Conservation (phyloP, 2,113 vertebrate species). For the Glareola pratincola region DNA sequence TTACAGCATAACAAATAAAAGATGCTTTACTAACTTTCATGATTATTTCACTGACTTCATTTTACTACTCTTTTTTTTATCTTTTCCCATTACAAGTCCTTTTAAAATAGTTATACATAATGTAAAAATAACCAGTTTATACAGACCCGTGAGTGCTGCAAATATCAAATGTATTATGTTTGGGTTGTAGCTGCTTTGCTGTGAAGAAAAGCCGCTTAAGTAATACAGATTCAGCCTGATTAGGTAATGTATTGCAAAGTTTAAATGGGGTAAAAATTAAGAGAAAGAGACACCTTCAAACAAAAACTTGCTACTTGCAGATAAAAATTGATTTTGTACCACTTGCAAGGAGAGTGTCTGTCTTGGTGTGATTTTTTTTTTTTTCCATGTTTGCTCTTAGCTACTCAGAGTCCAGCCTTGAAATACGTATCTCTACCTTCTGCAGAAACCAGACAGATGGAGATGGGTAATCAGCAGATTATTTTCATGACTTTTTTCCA, state of each 20-base stretch:
- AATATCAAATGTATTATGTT: not conserved
- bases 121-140: not conserved
- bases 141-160: not conserved
- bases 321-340: not conserved
- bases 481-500: not conserved
- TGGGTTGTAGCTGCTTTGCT: not conserved
- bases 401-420: constrained; percentile 11
- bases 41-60: not conserved
- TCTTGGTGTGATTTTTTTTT: not conserved
- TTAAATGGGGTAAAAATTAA: not conserved
- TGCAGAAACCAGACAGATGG: not conserved
- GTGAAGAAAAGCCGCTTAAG: not conserved
- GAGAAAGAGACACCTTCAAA: not conserved
- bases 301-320: not conserved
- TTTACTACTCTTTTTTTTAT: not conserved
- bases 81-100: not conserved
- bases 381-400: constrained; percentile 29
- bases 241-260: not conserved
- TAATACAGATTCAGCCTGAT: not conserved
- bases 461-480: constrained; percentile 27
- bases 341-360: not conserved
- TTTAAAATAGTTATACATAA: not conserved
- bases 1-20: not conserved
- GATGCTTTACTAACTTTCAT: not conserved
- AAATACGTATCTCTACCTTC: not conserved